Evolutionary conservation across 2,888 invertebrate species (phyloP).

Genomic region (Ditula angustiorana): DNA sequence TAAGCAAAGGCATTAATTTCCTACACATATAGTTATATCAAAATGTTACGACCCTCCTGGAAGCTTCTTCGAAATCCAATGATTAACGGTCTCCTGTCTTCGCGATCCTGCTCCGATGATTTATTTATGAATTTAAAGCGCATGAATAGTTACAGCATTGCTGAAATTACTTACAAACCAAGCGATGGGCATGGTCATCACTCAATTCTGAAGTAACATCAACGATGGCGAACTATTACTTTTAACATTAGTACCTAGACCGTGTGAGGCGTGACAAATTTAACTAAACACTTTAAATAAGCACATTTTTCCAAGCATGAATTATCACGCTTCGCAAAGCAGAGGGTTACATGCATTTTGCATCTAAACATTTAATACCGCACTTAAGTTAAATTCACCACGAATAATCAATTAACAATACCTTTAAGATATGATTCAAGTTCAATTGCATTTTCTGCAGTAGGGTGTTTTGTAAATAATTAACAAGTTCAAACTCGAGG

Average conservation of each 20-base stretch:
- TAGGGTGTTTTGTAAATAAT: not conserved
- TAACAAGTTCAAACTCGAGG: not conserved
- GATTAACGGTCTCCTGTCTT: constrained; percentile 61
- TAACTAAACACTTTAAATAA: constrained; percentile 61
- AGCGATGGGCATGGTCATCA: constrained; percentile 79
- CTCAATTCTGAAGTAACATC: constrained; percentile 64
- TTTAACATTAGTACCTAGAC: constrained; percentile 69
- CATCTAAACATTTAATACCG: constrained; percentile 43
- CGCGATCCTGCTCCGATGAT: constrained; percentile 64
- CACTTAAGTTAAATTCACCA: constrained; percentile 41
- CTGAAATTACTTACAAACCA: constrained; percentile 62
- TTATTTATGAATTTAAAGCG: constrained; percentile 70
- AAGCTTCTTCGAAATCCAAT: constrained; percentile 71
- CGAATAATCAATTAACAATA: constrained; percentile 15
- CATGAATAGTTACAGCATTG: constrained; percentile 63
- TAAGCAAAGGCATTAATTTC: constrained; percentile 83
- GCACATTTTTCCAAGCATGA: constrained; percentile 75
- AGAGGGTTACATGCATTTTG: constrained; percentile 72
- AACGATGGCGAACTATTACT: constrained; percentile 64
- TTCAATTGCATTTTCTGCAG: not conserved
- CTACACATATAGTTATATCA: constrained; percentile 73
- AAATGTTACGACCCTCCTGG: constrained; percentile 76
- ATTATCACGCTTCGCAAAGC: constrained; percentile 82
- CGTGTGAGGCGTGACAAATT: constrained; percentile 73
- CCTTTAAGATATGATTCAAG: constrained; percentile 3